Percentiles rank a stretch among this genome's conserved stretches.
phyloP scores from a whole-genome alignment of 2,797 vertebrate genomes.

The Eospalax fontanierii region DNA sequence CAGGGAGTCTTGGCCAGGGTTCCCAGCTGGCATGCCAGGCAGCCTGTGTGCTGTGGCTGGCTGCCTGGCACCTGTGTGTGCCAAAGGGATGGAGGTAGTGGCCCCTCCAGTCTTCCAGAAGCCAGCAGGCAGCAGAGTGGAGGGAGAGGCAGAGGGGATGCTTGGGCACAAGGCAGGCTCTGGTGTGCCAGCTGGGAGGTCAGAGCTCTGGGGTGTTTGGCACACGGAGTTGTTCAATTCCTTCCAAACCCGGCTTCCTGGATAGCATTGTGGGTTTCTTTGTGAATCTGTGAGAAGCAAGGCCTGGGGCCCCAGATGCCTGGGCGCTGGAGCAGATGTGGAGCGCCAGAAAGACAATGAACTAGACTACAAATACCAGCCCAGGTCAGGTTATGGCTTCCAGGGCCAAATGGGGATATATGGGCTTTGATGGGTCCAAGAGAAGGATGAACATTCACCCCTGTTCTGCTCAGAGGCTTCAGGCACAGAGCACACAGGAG shows the following conservation, averaged over 20 bases:
- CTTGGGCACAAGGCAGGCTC: slow-evolving; percentile 57
- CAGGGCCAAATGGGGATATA: not conserved
- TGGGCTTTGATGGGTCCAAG: not conserved
- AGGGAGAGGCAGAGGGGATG: slow-evolving; percentile 4
- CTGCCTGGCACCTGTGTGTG: slow-evolving; percentile 39
- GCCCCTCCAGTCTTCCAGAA: slow-evolving; percentile 34
- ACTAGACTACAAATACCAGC: not conserved
- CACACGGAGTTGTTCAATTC: not conserved
- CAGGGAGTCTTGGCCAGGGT: slow-evolving; percentile 45
- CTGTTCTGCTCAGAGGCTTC: not conserved
- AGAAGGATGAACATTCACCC: not conserved
- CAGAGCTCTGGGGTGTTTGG: slow-evolving; percentile 63
- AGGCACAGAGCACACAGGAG: not conserved
- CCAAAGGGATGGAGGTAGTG: slow-evolving; percentile 55
- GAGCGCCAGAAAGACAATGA: slow-evolving; percentile 7
- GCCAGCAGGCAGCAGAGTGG: slow-evolving; percentile 51
- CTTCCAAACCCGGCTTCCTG: slow-evolving; percentile 78
- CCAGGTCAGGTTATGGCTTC: not conserved
- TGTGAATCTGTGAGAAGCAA: slow-evolving; percentile 34
- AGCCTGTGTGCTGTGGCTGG: slow-evolving; percentile 18
- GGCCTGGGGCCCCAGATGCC: not conserved
- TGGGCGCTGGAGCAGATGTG: not conserved
- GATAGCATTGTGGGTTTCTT: slow-evolving; percentile 62
- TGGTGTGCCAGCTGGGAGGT: slow-evolving; percentile 60
- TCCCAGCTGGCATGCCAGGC: slow-evolving; percentile 9